Conservation (phyloP, 1,140 invertebrate species). For the Orchesella cincta region DNA sequence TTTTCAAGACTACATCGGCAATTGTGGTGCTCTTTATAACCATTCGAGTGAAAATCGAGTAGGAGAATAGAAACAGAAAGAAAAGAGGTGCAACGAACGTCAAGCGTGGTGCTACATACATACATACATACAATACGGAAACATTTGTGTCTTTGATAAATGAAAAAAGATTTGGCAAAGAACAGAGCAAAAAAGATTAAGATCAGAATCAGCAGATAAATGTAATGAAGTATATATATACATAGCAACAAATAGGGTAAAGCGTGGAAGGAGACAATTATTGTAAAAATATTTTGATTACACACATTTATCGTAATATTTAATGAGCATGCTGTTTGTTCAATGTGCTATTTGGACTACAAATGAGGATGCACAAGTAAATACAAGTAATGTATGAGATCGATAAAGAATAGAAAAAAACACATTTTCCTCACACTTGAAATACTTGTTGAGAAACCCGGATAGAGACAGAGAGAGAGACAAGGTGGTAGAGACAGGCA, state of each 20-base stretch:
- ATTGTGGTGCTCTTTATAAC: neutral
- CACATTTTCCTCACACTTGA: constrained; percentile 19
- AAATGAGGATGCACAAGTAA: neutral
- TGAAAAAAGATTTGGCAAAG: neutral
- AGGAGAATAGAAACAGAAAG: neutral
- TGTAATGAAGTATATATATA: no score
- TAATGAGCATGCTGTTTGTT: neutral
- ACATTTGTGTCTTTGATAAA: neutral
- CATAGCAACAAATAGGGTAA: no score
- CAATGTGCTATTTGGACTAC: neutral
- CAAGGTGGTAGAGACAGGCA: no score
- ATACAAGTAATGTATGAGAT: neutral
- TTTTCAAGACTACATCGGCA: neutral
- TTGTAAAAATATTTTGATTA: neutral
- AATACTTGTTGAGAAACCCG: constrained; percentile 24
- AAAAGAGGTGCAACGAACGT: no score
- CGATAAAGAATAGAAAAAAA: neutral
- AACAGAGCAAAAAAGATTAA: no score
- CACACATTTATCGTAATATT: neutral
- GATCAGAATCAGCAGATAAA: no score
- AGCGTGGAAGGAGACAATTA: no score
- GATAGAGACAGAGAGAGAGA: no score
- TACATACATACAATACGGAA: neutral
- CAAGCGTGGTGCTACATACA: no score
- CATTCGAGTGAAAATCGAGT: neutral